These are phyloP conservation scores for Cecidostiba fungosa DNA, from an alignment of 2,888 invertebrate genomes.

Conservation along the genomic window DNA sequence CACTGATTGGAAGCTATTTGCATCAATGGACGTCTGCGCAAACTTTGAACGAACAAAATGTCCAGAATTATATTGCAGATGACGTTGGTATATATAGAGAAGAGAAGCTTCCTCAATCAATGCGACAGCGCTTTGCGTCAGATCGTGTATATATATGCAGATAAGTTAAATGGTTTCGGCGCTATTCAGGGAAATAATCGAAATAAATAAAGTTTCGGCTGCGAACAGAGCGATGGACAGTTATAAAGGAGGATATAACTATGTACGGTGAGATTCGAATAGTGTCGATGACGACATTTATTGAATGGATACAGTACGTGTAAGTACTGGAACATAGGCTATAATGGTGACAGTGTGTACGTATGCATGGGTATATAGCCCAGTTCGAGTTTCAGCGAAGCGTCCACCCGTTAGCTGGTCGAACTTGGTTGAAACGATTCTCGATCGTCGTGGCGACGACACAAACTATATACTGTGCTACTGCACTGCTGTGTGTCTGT, in stretches of 20 bases:
- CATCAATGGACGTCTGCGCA: constrained; percentile 4
- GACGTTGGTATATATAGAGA: neutral
- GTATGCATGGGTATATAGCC: neutral
- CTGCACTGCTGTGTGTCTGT: no score
- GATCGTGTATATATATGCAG: neutral
- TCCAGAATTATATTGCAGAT: neutral
- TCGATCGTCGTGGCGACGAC: neutral
- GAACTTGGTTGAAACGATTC: neutral
- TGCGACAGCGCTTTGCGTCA: neutral
- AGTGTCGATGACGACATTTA: no score
- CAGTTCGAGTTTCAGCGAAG: neutral
- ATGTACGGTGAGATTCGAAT: no score
- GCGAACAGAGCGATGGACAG: no score
- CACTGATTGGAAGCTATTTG: neutral
- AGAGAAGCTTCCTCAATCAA: neutral
- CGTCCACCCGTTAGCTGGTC: neutral
- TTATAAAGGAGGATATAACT: no score
- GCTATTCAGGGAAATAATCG: neutral
- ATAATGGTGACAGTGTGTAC: neutral
- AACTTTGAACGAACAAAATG: neutral
- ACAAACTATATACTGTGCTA: neutral
- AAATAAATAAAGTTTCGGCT: neutral
- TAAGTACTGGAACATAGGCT: neutral
- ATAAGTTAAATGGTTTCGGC: neutral
- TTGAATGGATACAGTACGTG: no score